Evolutionary conservation across 2,888 invertebrate genomes (phyloP), one percentile per base, ranked within the genome.

Genomic region (Brenthis ino): DNA sequence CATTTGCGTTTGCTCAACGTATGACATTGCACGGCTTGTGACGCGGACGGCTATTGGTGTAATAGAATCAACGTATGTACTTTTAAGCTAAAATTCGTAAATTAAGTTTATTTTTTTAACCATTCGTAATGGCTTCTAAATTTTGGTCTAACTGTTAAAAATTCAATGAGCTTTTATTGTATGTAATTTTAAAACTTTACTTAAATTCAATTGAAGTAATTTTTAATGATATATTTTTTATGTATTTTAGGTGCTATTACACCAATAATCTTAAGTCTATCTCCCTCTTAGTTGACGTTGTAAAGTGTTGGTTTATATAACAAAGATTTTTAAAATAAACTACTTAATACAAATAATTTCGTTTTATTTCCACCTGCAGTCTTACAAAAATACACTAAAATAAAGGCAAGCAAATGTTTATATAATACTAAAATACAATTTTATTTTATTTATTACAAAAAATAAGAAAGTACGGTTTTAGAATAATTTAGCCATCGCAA

Each of bases 241-340:
- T 48, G 33, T 33, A 67, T 70, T 43, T 66, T 65, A 60, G 53
- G 51, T 68, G 68, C 71, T 64, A 69, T 72, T 71, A 72, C 70
- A 71, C 65, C 70, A 67, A 69, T 68, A 64, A 47, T 67, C 61
- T 69, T 33, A 76, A 76, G 79, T 79, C 78, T 77, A 74, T 80
- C 76, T 76, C 76, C 76, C 78, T 84, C 78, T 84, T 82, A 87
- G 85, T 87, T 86, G 85, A 87, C 85, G 81, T 87, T 92, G 90
- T 90, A 85, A 85, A 87, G 88, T 88, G 89, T 89, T 90, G 87
- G 88, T 91, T 91, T 91, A 88, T 90, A 88, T 89, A 92, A 91
- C 91, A 93, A 92, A 92, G 91, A 91, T 91, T 93, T 92, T 92
- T 89, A 85, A 89, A 89, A 91, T 86, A 89, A 93, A 91, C 86